Base-by-base conservation (phyloP, 64 coral and sea anemone species). In the Stichodactyla mertensii region DNA sequence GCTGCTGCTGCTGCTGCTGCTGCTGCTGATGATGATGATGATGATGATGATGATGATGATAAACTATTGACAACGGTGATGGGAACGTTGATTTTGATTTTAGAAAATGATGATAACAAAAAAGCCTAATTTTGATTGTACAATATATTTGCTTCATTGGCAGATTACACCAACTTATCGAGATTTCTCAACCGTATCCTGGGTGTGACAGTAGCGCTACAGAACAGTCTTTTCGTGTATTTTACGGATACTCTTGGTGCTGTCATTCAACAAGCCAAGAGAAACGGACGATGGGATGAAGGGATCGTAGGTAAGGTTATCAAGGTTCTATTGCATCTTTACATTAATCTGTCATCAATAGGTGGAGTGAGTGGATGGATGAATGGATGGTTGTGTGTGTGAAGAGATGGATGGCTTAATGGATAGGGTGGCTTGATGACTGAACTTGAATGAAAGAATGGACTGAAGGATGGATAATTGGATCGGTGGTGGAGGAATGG, bases 111-210 rank as follows among this genome's bases (percentile, higher is more conserved):
- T 31, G 69, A 10, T 74, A 2, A 11, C 36, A 45, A 45, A 45
- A 31, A 2, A 6, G 9, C 0, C 23, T 52, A 10, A 59, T 16
- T 55, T 53, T 88, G 8, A 15, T 28, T 83, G 0, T 71, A 54
- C 78, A 82, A 1, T 20, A 3, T 55, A 20, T 62, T 24, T 79
- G 1, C 16, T 92, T 86, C 10, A 52, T 26, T 87, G 54, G 2
- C 84, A 99, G 97, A 99, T 83, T 99, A 82, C 52, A 90, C 85
- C 16, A 99, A 99, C 85, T 88, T 99, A 36, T 99, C 97, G 22
- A 80, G 90, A 22, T 95, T 99, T 91, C 82, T 99, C 8, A 99
- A 99, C 86, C 97, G 97, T 82, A 94, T 99, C 86, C 93, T 99
- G 19, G 97, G 97, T 19, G 60, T 99, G 9, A 88, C 92, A 88